Evolutionary conservation across 2,113 vertebrate species (phyloP).

Genomic region (Phrynosoma platyrhinos): DNA sequence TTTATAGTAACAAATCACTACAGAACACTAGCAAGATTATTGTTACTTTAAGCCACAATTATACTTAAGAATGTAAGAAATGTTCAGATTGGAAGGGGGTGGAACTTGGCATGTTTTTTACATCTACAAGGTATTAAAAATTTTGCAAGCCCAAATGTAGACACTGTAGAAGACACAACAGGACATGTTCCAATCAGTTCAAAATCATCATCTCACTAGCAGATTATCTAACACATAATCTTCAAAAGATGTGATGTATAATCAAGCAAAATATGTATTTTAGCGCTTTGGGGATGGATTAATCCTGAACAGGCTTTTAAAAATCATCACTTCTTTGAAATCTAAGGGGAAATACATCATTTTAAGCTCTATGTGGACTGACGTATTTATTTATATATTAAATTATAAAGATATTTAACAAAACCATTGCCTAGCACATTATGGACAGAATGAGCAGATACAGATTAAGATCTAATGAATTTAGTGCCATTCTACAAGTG

Average conservation of each 20-base stretch:
- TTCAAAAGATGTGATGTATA: background rate
- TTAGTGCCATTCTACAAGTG: background rate
- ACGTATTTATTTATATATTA: background rate
- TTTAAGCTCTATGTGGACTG: background rate
- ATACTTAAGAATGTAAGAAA: background rate
- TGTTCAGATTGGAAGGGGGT: background rate
- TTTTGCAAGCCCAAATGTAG: slow-evolving; percentile 12
- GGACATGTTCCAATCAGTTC: background rate
- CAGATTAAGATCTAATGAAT: background rate
- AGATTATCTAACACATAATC: slow-evolving; percentile 11
- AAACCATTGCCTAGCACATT: background rate
- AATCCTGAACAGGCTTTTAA: background rate
- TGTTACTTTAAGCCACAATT: background rate
- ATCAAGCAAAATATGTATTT: slow-evolving; percentile 35
- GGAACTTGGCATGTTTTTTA: background rate
- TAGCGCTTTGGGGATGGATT: background rate
- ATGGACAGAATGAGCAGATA: background rate
- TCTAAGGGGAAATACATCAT: background rate
- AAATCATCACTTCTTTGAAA: slow-evolving; percentile 36
- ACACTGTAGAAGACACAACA: slow-evolving; percentile 6
- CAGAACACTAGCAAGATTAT: background rate
- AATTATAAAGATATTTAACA: background rate
- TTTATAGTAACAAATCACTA: too few species aligned
- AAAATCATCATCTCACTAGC: slow-evolving; percentile 39
- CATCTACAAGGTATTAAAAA: slow-evolving; percentile 1